Base-by-base conservation (phyloP, 2,797 vertebrate genomes). In the Ptychobarbus kaznakovi region DNA sequence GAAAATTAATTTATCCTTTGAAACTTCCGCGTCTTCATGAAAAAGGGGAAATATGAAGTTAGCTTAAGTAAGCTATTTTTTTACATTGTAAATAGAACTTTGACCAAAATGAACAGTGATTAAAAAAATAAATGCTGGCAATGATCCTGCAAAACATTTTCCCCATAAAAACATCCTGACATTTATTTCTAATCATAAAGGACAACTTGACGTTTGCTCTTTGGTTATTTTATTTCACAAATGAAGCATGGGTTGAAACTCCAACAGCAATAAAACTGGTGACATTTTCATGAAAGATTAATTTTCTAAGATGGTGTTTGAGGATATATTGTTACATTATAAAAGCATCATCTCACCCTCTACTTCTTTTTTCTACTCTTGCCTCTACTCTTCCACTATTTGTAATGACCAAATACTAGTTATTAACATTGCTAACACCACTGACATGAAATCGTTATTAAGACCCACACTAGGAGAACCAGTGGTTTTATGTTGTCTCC, bases 241-340 rank as follows among this genome's bases (percentile, higher is more conserved):
- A 53, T 53, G 46, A 53, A 75, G 73, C 46, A 53, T 35, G 46
- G 42, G 16, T 51, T 51, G 46, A 22, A 75, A 51, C 72, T 75
- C 46, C 46, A 75, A 18, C 12, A 32, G 49, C 46, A 75, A 75
- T 75, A 53, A 75, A 75, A 75, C 44, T 25, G 1, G 8, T 74
- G 44, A 74, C 72, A 74, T 74, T 53, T 75, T 53, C 49, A 75
- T 22, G 28, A 75, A 75, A 53, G 10, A 51, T 51, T 7, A 10
- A 73, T 74, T 74, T 73, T 74, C 44, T 51, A 32, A 74, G 72
- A 20, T 74, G 72, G 25, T 51, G 72, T 74, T 35, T 53, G 18
- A 10, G 46, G 32, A 3, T 0, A 28, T 75, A 2, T 53, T 75
- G 16, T 22, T 75, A 18, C 25, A 51, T 35, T 20, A 32, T 74